phyloP scores from a whole-genome alignment of 2,797 vertebrate genomes.

The Hypotaenidia okinawae region DNA sequence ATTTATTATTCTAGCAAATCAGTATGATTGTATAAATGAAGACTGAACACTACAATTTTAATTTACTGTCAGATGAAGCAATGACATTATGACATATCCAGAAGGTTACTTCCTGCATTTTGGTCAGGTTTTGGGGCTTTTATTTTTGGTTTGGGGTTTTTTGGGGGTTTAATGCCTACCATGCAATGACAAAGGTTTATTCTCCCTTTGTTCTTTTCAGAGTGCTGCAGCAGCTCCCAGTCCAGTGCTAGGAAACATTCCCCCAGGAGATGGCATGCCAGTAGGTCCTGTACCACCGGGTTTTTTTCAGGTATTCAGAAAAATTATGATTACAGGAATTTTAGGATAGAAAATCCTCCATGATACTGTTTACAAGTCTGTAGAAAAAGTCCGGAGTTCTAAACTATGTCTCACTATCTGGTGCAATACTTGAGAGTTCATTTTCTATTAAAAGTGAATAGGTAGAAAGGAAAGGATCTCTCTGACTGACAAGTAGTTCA shows the following conservation, averaged over 20 bases:
- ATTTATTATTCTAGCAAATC: not conserved
- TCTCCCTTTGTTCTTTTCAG: constrained; percentile 86
- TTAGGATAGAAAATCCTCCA: constrained; percentile 60
- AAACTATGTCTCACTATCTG: constrained; percentile 12
- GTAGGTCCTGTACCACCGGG: constrained; percentile 95
- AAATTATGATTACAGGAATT: constrained; percentile 70
- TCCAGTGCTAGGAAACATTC: constrained; percentile 94
- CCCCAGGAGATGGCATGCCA: constrained; percentile 97
- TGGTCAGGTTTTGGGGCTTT: constrained; percentile 43
- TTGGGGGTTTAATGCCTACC: constrained; percentile 70
- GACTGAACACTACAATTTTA: not conserved
- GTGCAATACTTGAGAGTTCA: constrained; percentile 16
- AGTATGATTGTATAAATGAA: not conserved
- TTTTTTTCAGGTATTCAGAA: constrained; percentile 94
- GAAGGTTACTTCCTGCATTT: constrained; percentile 42
- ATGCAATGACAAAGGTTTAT: constrained; percentile 82
- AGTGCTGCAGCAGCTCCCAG: constrained; percentile 95
- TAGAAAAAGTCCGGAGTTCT: constrained; percentile 57
- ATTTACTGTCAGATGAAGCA: constrained; percentile 27
- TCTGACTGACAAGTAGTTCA: not conserved
- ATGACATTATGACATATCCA: not conserved
- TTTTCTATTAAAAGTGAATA: not conserved
- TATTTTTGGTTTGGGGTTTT: not conserved
- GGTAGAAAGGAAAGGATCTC: not conserved
- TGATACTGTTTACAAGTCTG: constrained; percentile 41